Evolutionary conservation across 2,797 vertebrate species (phyloP).

Genomic region (Falco novaeseelandiae): DNA sequence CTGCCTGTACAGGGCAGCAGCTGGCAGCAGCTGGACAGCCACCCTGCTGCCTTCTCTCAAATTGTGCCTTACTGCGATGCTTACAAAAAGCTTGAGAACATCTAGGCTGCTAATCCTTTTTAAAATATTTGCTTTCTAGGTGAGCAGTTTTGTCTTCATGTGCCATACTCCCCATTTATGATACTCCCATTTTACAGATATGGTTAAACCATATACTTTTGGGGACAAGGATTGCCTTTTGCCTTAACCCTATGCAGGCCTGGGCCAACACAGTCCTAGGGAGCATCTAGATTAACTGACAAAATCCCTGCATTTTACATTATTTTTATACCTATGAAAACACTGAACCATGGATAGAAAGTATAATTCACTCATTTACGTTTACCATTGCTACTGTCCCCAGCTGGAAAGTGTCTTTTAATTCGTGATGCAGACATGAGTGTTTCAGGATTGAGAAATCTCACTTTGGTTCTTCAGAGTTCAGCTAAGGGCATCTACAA

Average conservation of each 20-base stretch:
- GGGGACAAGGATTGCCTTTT: neutral
- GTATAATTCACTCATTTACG: neutral
- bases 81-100: neutral
- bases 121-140: neutral
- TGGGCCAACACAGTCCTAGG: neutral
- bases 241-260: neutral
- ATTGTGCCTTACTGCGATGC: neutral
- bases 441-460: neutral
- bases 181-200: neutral
- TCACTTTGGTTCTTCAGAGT: neutral
- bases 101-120: neutral
- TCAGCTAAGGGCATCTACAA: neutral
- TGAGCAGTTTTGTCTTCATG: neutral
- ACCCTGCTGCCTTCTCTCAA: neutral
- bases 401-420: neutral
- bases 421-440: neutral
- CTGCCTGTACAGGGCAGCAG: neutral
- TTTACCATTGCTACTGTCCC: neutral
- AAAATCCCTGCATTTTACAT: neutral
- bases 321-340: neutral
- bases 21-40: neutral
- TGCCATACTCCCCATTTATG: neutral
- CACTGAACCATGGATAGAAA: neutral
- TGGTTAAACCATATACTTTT: neutral
- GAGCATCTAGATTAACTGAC: neutral